Evolutionary conservation across 2,797 vertebrate species (phyloP).

Genomic region (Platyrinchus mystaceus): DNA sequence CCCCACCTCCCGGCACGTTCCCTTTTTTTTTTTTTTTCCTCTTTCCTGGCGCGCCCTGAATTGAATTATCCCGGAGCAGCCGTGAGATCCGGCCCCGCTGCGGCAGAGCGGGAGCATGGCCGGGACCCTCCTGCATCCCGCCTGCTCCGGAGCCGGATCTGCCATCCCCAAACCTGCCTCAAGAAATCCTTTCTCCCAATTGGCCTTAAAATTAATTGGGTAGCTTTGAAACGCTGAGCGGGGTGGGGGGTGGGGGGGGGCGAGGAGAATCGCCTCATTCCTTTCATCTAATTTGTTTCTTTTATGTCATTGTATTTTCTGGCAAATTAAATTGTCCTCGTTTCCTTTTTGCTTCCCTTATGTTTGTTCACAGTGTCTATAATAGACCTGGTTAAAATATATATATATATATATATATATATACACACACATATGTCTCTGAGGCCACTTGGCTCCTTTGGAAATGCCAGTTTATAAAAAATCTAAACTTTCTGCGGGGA

Average conservation of each 20-base stretch:
- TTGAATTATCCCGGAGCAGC: background rate
- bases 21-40: background rate
- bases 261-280: background rate
- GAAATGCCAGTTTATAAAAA: background rate
- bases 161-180: background rate
- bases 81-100: background rate
- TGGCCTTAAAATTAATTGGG: slow-evolving; percentile 22
- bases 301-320: slow-evolving; percentile 3
- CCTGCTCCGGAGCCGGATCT: background rate
- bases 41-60: background rate
- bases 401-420: background rate
- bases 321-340: slow-evolving; percentile 11
- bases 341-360: background rate
- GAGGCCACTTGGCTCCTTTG: background rate
- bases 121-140: background rate
- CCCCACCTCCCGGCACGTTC: background rate
- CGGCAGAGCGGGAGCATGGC: background rate
- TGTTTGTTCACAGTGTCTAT: background rate
- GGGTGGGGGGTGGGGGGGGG: background rate
- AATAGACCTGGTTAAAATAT: background rate
- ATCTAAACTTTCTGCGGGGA: background rate
- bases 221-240: background rate
- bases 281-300: slow-evolving; percentile 25
- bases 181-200: background rate
- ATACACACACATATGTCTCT: rapidly evolving